Conservation (phyloP, 1,140 invertebrate species). For the Hyphantria cunea region DNA sequence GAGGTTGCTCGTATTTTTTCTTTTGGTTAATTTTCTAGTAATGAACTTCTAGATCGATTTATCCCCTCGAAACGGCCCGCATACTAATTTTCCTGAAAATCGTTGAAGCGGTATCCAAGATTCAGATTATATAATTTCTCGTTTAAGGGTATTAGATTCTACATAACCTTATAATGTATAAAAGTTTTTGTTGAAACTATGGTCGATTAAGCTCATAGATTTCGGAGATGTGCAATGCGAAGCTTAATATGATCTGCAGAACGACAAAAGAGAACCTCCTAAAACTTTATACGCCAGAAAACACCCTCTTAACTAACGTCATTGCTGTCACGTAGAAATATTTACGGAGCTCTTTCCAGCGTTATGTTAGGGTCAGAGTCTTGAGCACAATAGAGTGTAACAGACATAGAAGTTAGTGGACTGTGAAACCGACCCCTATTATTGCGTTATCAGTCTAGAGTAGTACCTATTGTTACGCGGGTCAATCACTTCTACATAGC, state of each 20-base stretch:
- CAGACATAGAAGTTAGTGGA: slow-evolving; percentile 27
- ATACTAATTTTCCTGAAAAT: no score
- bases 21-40: no score
- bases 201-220: no score
- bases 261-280: slow-evolving; percentile 6
- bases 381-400: slow-evolving; percentile 16
- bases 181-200: no score
- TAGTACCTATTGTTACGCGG: slow-evolving; percentile 20
- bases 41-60: no score
- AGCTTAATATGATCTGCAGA: slow-evolving; percentile 3
- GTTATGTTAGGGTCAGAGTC: slow-evolving; percentile 5
- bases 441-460: slow-evolving; percentile 33
- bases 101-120: no score
- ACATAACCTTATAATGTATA: no score
- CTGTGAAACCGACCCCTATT: slow-evolving; percentile 30
- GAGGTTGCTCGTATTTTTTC: no score
- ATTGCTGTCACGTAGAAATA: slow-evolving; percentile 18
- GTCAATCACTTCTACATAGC: slow-evolving; percentile 2
- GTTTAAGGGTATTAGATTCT: no score
- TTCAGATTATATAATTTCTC: no score
- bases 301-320: slow-evolving; percentile 18
- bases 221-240: background rate
- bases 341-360: slow-evolving; percentile 17
- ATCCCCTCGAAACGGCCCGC: no score
- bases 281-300: slow-evolving; percentile 7